Evolutionary conservation across 92 coral and sea anemone species (phyloP), one percentile per base, ranked within the genome.

Genomic region (Zoanthus sansibaricus): DNA sequence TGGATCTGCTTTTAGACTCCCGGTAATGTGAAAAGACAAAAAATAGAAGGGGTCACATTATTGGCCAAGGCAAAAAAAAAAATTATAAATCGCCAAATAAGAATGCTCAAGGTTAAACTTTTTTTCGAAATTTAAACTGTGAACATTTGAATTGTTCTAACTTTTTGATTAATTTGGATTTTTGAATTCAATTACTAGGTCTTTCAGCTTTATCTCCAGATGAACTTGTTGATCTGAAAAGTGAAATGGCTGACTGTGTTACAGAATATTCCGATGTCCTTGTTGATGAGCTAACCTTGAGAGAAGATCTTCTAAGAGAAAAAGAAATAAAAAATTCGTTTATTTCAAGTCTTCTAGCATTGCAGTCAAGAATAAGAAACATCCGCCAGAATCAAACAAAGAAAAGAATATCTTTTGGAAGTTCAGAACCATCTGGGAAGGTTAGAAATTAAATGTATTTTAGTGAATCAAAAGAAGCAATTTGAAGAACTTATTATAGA

Each of bases 251-350:
- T 20, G 95, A 91, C 21, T 97, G 96, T 72, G 94, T 93, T 52
- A 89, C 96, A 37, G 98, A 97, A 76, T 97, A 97, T 78, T 95
- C 98, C 10, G 99, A 97, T 88, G 88, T 94, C 67, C 88, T 97
- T 13, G 91, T 97, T 13, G 94, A 93, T 12, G 99, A 97, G 84
- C 92, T 97, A 31, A 91, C 95, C 6, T 75, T 84, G 51, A 91
- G 98, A 59, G 99, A 97, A 76, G 96, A 92, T 69, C 92, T 93
- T 54, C 75, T 92, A 77, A 80, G 98, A 86, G 98, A 97, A 88
- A 95, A 97, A 88, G 98, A 95, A 90, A 79, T 97, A 3, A 97
- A 95, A 79, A 97, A 97, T 90, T 82, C 89, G 33, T 97, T 97
- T 91, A 97, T 97, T n/a, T 97, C 99, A 47, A 94, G 95, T 42